Percentiles rank a stretch among this genome's conserved stretches.
Conservation (phyloP, 2,797 vertebrate genomes). For the Hippocampus kuda region DNA sequence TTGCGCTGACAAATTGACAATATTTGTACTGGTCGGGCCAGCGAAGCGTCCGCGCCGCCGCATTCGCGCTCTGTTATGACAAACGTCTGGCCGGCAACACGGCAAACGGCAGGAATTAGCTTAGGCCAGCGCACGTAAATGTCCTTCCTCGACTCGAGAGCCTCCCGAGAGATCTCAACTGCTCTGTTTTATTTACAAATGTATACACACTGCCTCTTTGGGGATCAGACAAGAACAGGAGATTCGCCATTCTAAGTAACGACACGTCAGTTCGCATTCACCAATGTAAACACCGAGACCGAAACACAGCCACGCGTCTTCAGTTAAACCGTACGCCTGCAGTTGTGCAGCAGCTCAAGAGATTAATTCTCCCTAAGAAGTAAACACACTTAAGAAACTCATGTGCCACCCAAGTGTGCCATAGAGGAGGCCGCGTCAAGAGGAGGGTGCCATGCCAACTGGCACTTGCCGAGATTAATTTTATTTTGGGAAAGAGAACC, state of each 20-base stretch:
- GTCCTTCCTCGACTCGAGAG: conserved; percentile 25
- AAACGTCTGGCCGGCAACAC: conserved; percentile 24
- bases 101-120: conserved; percentile 7
- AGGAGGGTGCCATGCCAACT: conserved; percentile 24
- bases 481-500: conserved; percentile 57
- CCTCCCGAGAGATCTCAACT: conserved; percentile 5
- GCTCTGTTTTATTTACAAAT: conserved; percentile 40
- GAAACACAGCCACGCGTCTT: conserved; percentile 26
- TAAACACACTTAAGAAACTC: conserved; percentile 2
- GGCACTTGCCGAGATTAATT: conserved; percentile 33
- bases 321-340: conserved; percentile 11
- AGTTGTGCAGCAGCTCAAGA: conserved; percentile 5
- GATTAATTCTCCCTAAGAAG: background rate
- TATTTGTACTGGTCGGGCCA: conserved; percentile 28
- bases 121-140: conserved; percentile 18
- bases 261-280: conserved; percentile 36
- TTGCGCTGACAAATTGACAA: conserved; percentile 46
- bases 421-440: conserved; percentile 8
- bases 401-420: conserved; percentile 11
- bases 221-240: conserved; percentile 17
- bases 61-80: conserved; percentile 20
- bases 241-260: conserved; percentile 36
- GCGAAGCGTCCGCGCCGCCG: conserved; percentile 21
- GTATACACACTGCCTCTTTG: conserved; percentile 29
- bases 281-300: conserved; percentile 33